Evolutionary conservation across 2,113 vertebrate species (phyloP), one percentile per base, ranked within the genome.

Genomic region (Corydoras sp.): DNA sequence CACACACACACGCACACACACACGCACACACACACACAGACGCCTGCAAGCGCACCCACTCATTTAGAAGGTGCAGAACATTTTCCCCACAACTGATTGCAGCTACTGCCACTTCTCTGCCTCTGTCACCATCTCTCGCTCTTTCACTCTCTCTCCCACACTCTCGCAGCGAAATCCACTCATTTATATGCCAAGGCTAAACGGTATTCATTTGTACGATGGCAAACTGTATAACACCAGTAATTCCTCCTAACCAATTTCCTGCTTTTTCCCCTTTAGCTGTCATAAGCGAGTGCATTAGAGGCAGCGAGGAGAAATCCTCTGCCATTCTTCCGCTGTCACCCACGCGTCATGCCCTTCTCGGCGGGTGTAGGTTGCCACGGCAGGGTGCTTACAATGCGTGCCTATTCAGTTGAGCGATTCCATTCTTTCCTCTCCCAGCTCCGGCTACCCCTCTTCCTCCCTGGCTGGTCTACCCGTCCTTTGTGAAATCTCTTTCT

Each of bases 271-370:
- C 89, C 85, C 86, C 88, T 90, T 90, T 91, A 91, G 91, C 94
- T 89, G 90, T 93, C 93, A 92, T 94, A 92, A 96, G 92, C 91
- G 68, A 93, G 90, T 91, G 91, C 89, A 93, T 95, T 94, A 92
- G 72, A 73, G 64, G 92, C 87, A 87, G 90, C 85, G 89, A 88
- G 91, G 87, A 90, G 91, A 92, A 92, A 93, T 90, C 90, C 91
- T 91, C 90, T 90, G 88, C 89, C 89, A 87, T 91, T 80, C 67
- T 71, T 76, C 69, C 62, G 51, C 83, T 79, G 82, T 85, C 86
- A 83, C 74, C 81, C 71, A 66, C 80, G 81, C 74, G 65, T 79
- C 81, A 77, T 76, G 81, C 81, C 80, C 88, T 62, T 74, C 72
- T 68, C 77, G 72, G 88, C 86, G 86, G 89, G 90, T 88, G 86